Percentiles rank a stretch among this genome's conserved stretches.
Evolutionary conservation across 2,888 invertebrate genomes (phyloP).

Genomic region (Zonitis immaculata): DNA sequence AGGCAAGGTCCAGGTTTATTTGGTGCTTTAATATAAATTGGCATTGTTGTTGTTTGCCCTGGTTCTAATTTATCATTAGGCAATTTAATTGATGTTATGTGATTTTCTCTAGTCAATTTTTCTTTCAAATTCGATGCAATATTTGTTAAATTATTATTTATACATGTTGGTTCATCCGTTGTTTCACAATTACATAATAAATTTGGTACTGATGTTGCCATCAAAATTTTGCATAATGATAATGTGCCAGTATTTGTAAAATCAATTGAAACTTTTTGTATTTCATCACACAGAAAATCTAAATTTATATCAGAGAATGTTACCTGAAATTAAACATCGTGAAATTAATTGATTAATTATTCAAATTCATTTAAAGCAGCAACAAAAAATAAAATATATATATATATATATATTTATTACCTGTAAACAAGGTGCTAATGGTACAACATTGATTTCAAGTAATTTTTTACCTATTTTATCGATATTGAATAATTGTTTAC

Average conservation of each 20-base stretch:
- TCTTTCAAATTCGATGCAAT: slow-evolving; percentile 38
- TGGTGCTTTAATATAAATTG: slow-evolving; percentile 68
- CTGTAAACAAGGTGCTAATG: slow-evolving; percentile 78
- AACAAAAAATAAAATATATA: too few species aligned
- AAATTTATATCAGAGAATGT: slow-evolving; percentile 63
- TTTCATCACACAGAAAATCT: slow-evolving; percentile 69
- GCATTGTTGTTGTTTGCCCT: slow-evolving; percentile 51
- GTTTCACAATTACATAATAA: slow-evolving; percentile 48
- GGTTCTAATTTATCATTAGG: slow-evolving; percentile 52
- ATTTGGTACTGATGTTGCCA: slow-evolving; percentile 68
- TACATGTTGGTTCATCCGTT: slow-evolving; percentile 11
- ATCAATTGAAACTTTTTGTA: slow-evolving; percentile 63
- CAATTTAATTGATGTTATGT: slow-evolving; percentile 47
- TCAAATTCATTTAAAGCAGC: too few species aligned
- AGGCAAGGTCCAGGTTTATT: slow-evolving; percentile 58
- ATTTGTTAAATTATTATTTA: slow-evolving; percentile 33
- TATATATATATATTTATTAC: too few species aligned
- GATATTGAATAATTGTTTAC: slow-evolving; percentile 56
- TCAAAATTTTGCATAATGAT: slow-evolving; percentile 57
- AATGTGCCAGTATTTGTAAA: slow-evolving; percentile 66
- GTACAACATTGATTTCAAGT: slow-evolving; percentile 69
- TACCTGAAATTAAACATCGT: slow-evolving; percentile 62
- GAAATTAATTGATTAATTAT: too few species aligned
- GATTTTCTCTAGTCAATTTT: slow-evolving; percentile 45
- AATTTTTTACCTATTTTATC: slow-evolving; percentile 12